Conservation (phyloP, 2,888 invertebrate genomes). For the Chesias legatella region DNA sequence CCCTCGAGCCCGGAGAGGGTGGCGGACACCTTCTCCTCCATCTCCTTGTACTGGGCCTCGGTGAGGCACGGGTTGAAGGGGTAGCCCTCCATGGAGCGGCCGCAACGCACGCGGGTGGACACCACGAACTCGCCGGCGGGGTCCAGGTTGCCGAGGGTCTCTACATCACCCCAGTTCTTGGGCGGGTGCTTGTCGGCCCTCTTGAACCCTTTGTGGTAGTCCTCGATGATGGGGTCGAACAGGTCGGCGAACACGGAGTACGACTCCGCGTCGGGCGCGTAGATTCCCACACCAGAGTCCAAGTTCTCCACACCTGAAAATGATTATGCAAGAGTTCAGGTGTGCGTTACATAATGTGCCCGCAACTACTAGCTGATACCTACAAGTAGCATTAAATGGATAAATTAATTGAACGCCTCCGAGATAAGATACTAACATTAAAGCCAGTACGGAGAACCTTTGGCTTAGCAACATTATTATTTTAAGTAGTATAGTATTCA, state of each 20-base stretch:
- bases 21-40: constrained; percentile 93
- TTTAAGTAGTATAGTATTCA: too few relatives aligned
- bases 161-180: constrained; percentile 96
- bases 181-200: constrained; percentile 96
- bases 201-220: constrained; percentile 97
- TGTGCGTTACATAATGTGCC: background rate
- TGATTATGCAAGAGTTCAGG: constrained; percentile 20
- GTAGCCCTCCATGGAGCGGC: constrained; percentile 96
- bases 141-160: constrained; percentile 94
- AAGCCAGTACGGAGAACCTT: too few relatives aligned
- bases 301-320: constrained; percentile 93
- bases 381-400: too few relatives aligned
- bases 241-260: constrained; percentile 95
- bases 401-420: too few relatives aligned
- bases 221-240: constrained; percentile 98
- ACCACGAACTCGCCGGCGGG: constrained; percentile 94
- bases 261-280: constrained; percentile 97
- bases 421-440: too few relatives aligned
- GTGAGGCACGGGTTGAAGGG: constrained; percentile 99
- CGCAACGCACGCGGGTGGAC: constrained; percentile 97
- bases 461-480: too few relatives aligned
- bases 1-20: constrained; percentile 91
- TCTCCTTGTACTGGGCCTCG: constrained; percentile 98
- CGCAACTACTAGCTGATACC: too few relatives aligned
- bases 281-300: constrained; percentile 98